phyloP scores from a whole-genome alignment of 2,797 vertebrate species.

The Gymnothorax javanicus region DNA sequence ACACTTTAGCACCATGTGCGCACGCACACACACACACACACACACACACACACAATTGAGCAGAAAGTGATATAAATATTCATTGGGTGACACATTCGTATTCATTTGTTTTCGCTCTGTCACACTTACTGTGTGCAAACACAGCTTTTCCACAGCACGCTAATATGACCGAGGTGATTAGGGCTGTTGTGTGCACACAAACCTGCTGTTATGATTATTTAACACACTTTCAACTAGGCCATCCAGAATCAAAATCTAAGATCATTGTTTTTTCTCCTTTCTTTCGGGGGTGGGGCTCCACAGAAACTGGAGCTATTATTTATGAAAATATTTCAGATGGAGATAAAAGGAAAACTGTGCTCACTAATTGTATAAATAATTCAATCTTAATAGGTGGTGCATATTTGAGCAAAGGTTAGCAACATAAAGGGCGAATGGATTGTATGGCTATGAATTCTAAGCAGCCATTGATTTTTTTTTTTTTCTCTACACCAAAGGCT shows the following conservation, averaged over 20 bases:
- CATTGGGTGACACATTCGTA: conserved; percentile 7
- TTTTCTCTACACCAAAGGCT: conserved; percentile 79
- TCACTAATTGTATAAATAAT: conserved; percentile 83
- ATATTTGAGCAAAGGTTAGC: conserved; percentile 87
- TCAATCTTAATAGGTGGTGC: conserved; percentile 83
- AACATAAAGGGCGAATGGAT: conserved; percentile 99
- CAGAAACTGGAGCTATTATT: conserved; percentile 68
- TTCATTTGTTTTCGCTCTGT: conserved; percentile 33
- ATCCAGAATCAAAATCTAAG: conserved; percentile 68
- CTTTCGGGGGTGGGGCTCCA: conserved; percentile 52
- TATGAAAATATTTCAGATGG: conserved; percentile 62
- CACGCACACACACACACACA: conserved; percentile 12
- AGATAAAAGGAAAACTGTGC: conserved; percentile 77
- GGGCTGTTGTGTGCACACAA: conserved; percentile 47
- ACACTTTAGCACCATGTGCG: background rate
- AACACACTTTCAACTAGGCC: conserved; percentile 64
- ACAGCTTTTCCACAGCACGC: conserved; percentile 62
- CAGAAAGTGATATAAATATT: conserved; percentile 19
- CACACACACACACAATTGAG: conserved; percentile 1
- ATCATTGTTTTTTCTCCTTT: conserved; percentile 55
- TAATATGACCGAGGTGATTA: conserved; percentile 42
- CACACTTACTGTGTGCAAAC: conserved; percentile 59
- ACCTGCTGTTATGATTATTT: conserved; percentile 61
- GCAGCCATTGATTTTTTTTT: conserved; percentile 93
- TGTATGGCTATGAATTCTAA: conserved; percentile 99